Conservation (phyloP, 2,113 vertebrate species). For the Pterophyllum scalare region DNA sequence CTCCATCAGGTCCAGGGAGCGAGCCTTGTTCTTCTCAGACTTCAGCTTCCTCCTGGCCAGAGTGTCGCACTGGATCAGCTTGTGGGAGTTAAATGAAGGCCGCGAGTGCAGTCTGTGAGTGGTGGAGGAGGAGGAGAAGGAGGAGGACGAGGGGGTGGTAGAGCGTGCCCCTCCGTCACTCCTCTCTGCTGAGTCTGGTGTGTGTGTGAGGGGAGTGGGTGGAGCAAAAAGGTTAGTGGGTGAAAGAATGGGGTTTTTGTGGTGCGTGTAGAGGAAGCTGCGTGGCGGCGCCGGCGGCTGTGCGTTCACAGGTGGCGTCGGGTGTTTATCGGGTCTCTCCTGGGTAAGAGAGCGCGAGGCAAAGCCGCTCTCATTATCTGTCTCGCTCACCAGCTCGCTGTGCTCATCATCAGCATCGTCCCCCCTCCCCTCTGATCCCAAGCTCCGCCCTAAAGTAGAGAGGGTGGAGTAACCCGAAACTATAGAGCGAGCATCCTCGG, state of each 20-base stretch:
- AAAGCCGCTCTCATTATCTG: conserved; percentile 91
- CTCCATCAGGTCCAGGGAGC: conserved; percentile 73
- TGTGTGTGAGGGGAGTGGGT: conserved; percentile 25
- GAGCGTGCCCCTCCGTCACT: conserved; percentile 73
- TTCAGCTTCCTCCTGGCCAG: conserved; percentile 89
- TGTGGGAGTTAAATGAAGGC: conserved; percentile 92
- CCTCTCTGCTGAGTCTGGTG: conserved; percentile 56
- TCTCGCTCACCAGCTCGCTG: conserved; percentile 91
- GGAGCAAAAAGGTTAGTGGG: conserved; percentile 28
- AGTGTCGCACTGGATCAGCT: conserved; percentile 92
- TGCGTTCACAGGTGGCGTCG: neutral
- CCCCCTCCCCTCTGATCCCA: conserved; percentile 85
- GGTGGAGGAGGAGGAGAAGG: conserved; percentile 79
- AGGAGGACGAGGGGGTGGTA: conserved; percentile 78
- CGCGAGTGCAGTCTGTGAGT: conserved; percentile 69
- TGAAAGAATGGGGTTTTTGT: conserved; percentile 52
- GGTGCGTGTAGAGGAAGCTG: conserved; percentile 80
- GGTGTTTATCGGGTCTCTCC: conserved; percentile 78
- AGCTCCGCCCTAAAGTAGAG: conserved; percentile 91
- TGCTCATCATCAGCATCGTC: conserved; percentile 95
- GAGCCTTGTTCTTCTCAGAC: conserved; percentile 78
- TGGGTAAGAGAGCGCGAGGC: conserved; percentile 83
- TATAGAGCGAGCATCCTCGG: conserved; percentile 90
- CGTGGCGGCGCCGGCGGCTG: conserved; percentile 32
- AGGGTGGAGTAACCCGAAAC: conserved; percentile 96